Percentiles rank a stretch among this genome's conserved stretches.
These are phyloP conservation scores for Jacana jacana DNA, from an alignment of 2,113 vertebrate genomes.

Conservation along the genomic window DNA sequence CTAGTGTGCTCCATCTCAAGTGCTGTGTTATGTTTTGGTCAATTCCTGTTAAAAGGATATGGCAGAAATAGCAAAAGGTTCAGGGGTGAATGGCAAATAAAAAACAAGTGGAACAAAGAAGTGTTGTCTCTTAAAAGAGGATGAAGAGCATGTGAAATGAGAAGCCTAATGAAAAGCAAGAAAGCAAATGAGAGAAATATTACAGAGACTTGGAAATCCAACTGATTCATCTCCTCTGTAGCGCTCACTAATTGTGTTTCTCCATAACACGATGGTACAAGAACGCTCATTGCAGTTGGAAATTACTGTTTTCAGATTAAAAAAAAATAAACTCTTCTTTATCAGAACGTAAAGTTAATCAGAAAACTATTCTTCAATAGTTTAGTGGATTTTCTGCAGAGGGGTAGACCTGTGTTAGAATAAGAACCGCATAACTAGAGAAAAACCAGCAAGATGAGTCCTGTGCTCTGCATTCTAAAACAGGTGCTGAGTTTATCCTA, in stretches of 20 bases:
- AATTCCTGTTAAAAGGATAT: neutral
- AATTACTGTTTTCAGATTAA: neutral
- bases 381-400: neutral
- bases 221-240: neutral
- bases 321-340: neutral
- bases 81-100: neutral
- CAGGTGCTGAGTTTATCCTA: neutral
- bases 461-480: neutral
- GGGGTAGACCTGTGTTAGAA: neutral
- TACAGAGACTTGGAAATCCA: neutral
- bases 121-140: neutral
- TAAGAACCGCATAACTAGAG: neutral
- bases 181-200: neutral
- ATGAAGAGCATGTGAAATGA: neutral
- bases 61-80: neutral
- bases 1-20: neutral
- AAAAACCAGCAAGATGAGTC: neutral
- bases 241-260: neutral
- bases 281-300: rapidly evolving
- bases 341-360: neutral
- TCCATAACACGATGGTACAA: neutral
- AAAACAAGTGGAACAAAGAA: neutral
- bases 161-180: neutral
- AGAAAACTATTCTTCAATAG: neutral
- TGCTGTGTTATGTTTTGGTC: neutral